phyloP scores from a whole-genome alignment of 2,113 vertebrate genomes.

The Todiramphus chloris region DNA sequence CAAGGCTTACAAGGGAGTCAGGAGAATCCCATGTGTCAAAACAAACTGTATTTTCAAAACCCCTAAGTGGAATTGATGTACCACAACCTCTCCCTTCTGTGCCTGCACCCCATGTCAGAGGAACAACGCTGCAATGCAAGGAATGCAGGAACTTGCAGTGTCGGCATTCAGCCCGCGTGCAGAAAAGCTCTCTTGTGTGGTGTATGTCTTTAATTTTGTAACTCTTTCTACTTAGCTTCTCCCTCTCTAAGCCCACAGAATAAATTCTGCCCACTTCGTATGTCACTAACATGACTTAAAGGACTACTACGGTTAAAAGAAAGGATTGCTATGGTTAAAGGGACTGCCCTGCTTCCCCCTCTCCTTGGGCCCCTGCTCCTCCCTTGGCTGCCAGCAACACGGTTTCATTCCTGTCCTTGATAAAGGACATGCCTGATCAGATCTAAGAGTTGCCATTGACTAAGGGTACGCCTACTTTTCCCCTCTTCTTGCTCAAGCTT shows the following conservation, averaged over 20 bases:
- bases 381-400: neutral
- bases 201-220: neutral
- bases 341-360: neutral
- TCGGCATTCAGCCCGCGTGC: accelerated
- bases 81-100: neutral
- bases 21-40: slow-evolving; percentile 1
- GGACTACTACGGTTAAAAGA: neutral
- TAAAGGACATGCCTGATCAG: neutral
- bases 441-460: neutral
- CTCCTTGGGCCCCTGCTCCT: neutral
- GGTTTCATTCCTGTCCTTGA: neutral
- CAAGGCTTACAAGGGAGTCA: neutral
- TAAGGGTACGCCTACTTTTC: neutral
- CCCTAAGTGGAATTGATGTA: accelerated
- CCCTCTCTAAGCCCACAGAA: neutral
- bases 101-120: neutral
- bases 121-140: neutral
- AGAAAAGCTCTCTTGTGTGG: neutral
- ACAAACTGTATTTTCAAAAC: slow-evolving; percentile 6
- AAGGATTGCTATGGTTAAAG: neutral
- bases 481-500: neutral
- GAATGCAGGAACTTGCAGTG: neutral
- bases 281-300: neutral
- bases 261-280: neutral
- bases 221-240: neutral